These are phyloP conservation scores for Esox masquinongy DNA, from an alignment of 2,797 vertebrate species.

Conservation along the genomic window DNA sequence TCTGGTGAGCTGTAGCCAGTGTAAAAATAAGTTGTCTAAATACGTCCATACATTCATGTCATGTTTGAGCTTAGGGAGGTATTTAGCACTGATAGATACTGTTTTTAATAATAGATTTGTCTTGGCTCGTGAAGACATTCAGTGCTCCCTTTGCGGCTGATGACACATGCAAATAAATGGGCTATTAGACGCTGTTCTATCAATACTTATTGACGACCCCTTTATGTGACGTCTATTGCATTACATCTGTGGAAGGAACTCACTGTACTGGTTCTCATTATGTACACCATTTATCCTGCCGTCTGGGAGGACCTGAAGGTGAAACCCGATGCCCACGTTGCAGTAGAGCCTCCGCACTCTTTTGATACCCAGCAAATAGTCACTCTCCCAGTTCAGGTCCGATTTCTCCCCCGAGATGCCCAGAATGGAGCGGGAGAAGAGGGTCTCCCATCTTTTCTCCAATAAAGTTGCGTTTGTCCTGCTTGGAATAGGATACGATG, in stretches of 20 bases:
- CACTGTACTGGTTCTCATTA: conserved; percentile 96
- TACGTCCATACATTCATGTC: conserved; percentile 76
- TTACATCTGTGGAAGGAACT: conserved; percentile 82
- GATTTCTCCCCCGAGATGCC: conserved; percentile 87
- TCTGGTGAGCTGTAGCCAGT: conserved; percentile 65
- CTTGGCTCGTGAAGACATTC: conserved; percentile 62
- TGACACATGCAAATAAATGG: conserved; percentile 66
- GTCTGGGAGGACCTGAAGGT: conserved; percentile 93
- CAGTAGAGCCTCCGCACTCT: conserved; percentile 95
- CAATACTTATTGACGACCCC: conserved; percentile 62
- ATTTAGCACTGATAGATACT: conserved; percentile 67
- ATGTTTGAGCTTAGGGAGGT: conserved; percentile 56
- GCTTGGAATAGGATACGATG: conserved; percentile 78
- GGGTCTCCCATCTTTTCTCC: conserved; percentile 87
- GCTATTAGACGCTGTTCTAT: conserved; percentile 50
- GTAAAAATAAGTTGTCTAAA: conserved; percentile 84
- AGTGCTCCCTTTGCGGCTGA: conserved; percentile 60
- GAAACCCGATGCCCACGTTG: conserved; percentile 98
- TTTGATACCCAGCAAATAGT: conserved; percentile 97
- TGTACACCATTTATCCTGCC: conserved; percentile 92
- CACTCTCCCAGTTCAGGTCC: conserved; percentile 89
- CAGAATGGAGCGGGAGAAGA: conserved; percentile 88
- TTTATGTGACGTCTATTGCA: conserved; percentile 64
- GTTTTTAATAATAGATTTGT: conserved; percentile 73
- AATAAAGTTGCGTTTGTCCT: conserved; percentile 83